A percentile compares a stretch with the other conserved stretches of the same genome.
Evolutionary conservation across 2,797 vertebrate species (phyloP).

Genomic region (Scyliorhinus canicula): DNA sequence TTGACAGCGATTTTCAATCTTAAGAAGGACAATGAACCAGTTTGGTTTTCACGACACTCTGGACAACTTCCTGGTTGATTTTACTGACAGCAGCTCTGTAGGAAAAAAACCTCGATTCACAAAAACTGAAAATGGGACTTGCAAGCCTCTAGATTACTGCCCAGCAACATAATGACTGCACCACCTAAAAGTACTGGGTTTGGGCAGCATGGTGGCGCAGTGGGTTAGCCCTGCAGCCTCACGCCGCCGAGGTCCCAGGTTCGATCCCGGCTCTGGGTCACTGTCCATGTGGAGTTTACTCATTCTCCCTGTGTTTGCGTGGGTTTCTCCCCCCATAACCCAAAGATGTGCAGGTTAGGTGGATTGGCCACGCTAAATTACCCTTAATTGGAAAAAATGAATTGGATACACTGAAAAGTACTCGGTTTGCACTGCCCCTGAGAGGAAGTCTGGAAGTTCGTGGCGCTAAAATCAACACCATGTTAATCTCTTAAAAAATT

Average conservation of each 20-base stretch:
- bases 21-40: background rate
- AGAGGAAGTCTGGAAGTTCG: background rate
- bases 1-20: background rate
- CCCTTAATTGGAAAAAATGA: too few species aligned
- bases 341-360: too few species aligned
- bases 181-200: background rate
- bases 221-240: too few species aligned
- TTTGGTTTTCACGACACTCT: too few species aligned
- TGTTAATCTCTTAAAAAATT: background rate
- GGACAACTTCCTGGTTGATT: background rate
- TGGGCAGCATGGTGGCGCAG: too few species aligned
- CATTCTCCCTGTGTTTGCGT: too few species aligned
- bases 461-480: background rate
- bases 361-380: too few species aligned
- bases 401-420: too few species aligned
- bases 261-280: too few species aligned
- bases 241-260: too few species aligned
- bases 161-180: background rate
- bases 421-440: background rate
- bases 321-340: too few species aligned
- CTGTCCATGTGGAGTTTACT: too few species aligned
- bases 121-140: background rate
- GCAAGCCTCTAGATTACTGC: background rate
- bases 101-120: background rate
- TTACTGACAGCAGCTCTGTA: background rate